These are phyloP conservation scores for Hypselothyrea guttata DNA, from an alignment of 2,888 invertebrate genomes.

Conservation along the genomic window DNA sequence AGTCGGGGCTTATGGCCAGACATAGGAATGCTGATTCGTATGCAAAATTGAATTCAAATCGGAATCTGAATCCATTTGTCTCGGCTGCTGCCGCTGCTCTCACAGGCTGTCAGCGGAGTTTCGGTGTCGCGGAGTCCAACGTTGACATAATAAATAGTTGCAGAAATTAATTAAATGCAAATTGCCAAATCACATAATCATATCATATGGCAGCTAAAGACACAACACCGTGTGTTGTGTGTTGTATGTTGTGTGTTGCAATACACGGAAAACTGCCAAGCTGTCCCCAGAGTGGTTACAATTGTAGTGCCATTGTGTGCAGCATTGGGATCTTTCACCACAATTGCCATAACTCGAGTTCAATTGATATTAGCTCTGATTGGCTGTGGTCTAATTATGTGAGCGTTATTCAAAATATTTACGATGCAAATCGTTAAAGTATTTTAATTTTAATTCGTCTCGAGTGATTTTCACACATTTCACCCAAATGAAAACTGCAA, in stretches of 20 bases:
- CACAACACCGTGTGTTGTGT: conserved; percentile 41
- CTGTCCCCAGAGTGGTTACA: conserved; percentile 15
- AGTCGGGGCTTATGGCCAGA: conserved; percentile 7
- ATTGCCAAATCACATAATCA: conserved; percentile 75
- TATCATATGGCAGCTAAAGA: conserved; percentile 66
- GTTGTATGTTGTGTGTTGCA: not conserved
- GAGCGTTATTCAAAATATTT: conserved; percentile 64
- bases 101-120: conserved; percentile 47
- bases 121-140: conserved; percentile 29
- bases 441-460: conserved; percentile 70
- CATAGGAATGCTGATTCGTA: not conserved
- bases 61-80: conserved; percentile 26
- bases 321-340: conserved; percentile 31
- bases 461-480: conserved; percentile 55
- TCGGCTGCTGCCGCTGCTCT: conserved; percentile 20
- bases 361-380: conserved; percentile 29
- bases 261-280: not conserved
- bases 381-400: conserved; percentile 57
- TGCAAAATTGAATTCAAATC: conserved; percentile 15
- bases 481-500: conserved; percentile 39
- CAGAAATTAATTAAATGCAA: conserved; percentile 74
- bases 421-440: conserved; percentile 42
- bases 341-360: conserved; percentile 29
- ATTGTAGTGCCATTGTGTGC: conserved; percentile 24
- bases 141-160: conserved; percentile 74